Base-by-base conservation (phyloP, 2,113 vertebrate genomes). In the Varanus komodoensis region DNA sequence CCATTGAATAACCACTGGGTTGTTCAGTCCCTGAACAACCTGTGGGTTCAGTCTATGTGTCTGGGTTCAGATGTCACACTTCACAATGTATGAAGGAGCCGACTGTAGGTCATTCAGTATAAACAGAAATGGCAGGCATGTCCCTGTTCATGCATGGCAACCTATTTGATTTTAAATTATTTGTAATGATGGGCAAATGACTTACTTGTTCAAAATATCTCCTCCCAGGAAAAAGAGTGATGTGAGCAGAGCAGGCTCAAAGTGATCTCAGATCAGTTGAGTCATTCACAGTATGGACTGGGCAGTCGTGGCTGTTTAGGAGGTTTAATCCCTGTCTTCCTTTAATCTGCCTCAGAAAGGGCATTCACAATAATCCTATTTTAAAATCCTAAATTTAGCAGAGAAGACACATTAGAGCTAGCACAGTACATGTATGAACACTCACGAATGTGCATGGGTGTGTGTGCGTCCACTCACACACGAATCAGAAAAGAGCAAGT, bases 401-500 rank as follows among this genome's bases (percentile, higher is more conserved):
- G 44, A 12, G 50, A 89, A 91, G 91, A 92, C 88, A 81, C 74
- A 84, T 77, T 91, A 91, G 91, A 61, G 75, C 88, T 88, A 92
- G 95, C 67, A 89, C 86, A 67, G 80, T 82, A 93, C 92, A 93
- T 93, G 94, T 93, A 96, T 92, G 78, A 94, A 94, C 7, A 84
- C 27, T 52, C 78, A 80, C 69, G 57, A 2, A 34, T 34, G 32
- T 91, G 93, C 38, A 44, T 44, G 38, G 38, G 38, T 44, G 38
- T 44, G 38, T 44, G 38, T 93, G 94, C 94, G 95, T 89, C 52
- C 95, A 93, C 17, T 6, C 61, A 54, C 64, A 69, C 52, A 67
- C 61, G 29, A 3, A 79, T 50, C 91, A 94, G 93, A 97, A 97
- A 97, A 97, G 97, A 97, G 96, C 97, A 97, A 96, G 95, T 92